phyloP scores from a whole-genome alignment of 2,113 vertebrate genomes.

The Sinocyclocheilus maitianheensis region DNA sequence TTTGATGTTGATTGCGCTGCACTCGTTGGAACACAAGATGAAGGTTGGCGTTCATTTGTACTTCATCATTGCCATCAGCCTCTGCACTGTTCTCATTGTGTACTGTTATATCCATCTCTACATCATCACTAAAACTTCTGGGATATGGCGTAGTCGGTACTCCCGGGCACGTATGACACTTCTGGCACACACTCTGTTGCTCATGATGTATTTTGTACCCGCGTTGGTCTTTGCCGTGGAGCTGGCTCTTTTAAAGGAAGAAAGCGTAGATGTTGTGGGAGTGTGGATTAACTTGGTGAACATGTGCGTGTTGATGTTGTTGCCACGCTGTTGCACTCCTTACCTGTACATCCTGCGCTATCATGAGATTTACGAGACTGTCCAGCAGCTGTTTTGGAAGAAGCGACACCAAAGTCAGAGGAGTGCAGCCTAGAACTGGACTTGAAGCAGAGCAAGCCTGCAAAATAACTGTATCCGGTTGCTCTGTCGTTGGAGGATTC shows the following conservation, averaged over 20 bases:
- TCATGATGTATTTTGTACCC: conserved; percentile 75
- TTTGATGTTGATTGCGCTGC: conserved; percentile 68
- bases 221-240: conserved; percentile 74
- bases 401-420: conserved; percentile 54
- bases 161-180: conserved; percentile 79
- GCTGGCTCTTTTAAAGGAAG: conserved; percentile 62
- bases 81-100: conserved; percentile 72
- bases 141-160: conserved; percentile 76
- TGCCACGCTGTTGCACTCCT: conserved; percentile 75
- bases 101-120: conserved; percentile 81
- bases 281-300: conserved; percentile 77
- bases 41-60: conserved; percentile 62
- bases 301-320: conserved; percentile 72
- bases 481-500: background rate
- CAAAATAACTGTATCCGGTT: background rate
- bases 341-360: conserved; percentile 79
- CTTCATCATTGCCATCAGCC: conserved; percentile 64
- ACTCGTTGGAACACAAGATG: conserved; percentile 37
- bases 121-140: conserved; percentile 74
- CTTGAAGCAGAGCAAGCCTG: background rate
- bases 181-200: conserved; percentile 74
- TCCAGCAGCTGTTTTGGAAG: conserved; percentile 66
- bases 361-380: conserved; percentile 70
- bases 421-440: conserved; percentile 35
- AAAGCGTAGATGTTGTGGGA: conserved; percentile 51